Evolutionary conservation across 2,888 invertebrate species (phyloP).

Genomic region (Lochmaea capreae): DNA sequence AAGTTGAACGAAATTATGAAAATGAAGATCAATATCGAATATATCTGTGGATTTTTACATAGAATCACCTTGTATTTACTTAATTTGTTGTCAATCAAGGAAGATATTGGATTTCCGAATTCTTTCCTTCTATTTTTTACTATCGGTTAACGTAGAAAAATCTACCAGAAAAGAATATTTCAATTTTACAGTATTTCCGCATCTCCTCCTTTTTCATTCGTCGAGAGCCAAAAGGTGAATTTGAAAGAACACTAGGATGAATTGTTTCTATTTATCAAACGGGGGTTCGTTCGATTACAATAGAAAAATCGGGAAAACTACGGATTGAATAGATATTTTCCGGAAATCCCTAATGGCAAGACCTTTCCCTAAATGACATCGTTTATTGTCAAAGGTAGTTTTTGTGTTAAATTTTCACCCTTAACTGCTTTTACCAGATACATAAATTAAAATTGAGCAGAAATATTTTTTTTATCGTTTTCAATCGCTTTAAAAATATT

Average conservation of each 20-base stretch:
- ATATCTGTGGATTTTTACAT: too few relatives aligned
- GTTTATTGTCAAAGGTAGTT: constrained; percentile 24
- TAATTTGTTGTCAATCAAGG: too few relatives aligned
- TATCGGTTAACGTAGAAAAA: not conserved
- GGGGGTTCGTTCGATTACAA: constrained; percentile 32
- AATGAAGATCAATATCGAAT: too few relatives aligned
- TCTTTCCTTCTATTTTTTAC: not conserved
- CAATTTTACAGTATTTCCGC: constrained; percentile 14
- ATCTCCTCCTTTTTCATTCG: not conserved
- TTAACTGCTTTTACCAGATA: not conserved
- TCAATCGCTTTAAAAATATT: not conserved
- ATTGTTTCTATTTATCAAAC: constrained; percentile 42
- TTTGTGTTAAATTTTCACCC: constrained; percentile 9
- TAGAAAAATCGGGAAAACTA: constrained; percentile 43
- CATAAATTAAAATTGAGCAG: not conserved
- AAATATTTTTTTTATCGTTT: not conserved
- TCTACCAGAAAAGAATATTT: not conserved
- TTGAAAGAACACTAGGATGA: constrained; percentile 26
- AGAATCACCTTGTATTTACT: too few relatives aligned
- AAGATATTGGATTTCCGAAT: too few relatives aligned
- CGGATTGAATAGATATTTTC: constrained; percentile 38
- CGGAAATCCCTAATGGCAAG: constrained; percentile 29
- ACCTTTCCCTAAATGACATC: constrained; percentile 30
- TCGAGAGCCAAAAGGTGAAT: constrained; percentile 16
- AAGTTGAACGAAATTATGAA: too few relatives aligned